Evolutionary conservation across 1,140 invertebrate genomes (phyloP).

Genomic region (Atopsyche davidsoni): DNA sequence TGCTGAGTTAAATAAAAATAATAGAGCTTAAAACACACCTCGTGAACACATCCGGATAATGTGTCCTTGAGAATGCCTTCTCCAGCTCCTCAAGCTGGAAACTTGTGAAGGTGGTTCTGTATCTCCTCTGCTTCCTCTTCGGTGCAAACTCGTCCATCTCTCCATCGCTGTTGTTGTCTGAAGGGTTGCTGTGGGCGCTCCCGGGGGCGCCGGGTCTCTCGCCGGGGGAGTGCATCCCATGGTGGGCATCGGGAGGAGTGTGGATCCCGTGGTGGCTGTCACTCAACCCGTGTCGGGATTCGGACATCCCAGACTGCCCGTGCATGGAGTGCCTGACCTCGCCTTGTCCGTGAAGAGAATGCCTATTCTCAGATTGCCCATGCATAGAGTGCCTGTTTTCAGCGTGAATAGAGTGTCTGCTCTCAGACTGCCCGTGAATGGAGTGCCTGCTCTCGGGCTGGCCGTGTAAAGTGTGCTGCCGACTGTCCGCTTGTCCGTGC

Average conservation of each 20-base stretch:
- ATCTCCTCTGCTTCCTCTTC: constrained; percentile 85
- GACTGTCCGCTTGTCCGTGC: too few relatives aligned
- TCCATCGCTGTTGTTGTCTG: constrained; percentile 66
- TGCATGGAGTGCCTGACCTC: constrained; percentile 3
- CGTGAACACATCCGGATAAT: constrained; percentile 97
- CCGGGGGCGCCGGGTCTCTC: constrained; percentile 36
- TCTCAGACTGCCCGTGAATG: neutral
- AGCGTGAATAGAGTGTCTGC: constrained; percentile 9
- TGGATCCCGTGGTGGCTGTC: constrained; percentile 15
- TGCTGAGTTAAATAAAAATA: constrained; percentile 58
- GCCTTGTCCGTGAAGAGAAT: constrained; percentile 13
- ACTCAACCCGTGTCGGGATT: constrained; percentile 15
- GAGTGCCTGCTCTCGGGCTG: constrained; percentile 2
- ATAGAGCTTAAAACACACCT: constrained; percentile 57
- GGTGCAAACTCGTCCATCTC: constrained; percentile 76
- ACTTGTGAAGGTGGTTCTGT: constrained; percentile 91
- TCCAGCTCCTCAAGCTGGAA: constrained; percentile 95
- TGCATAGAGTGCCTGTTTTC: constrained; percentile 4
- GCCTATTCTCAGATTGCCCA: too few relatives aligned
- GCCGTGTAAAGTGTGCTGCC: too few relatives aligned
- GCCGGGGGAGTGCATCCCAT: constrained; percentile 35
- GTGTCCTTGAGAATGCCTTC: constrained; percentile 93
- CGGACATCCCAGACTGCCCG: too few relatives aligned
- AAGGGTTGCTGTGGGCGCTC: constrained; percentile 50
- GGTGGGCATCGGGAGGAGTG: constrained; percentile 38